These are phyloP conservation scores for Tyrophagus putrescentiae DNA, from an alignment of 1,140 invertebrate species.

Conservation along the genomic window DNA sequence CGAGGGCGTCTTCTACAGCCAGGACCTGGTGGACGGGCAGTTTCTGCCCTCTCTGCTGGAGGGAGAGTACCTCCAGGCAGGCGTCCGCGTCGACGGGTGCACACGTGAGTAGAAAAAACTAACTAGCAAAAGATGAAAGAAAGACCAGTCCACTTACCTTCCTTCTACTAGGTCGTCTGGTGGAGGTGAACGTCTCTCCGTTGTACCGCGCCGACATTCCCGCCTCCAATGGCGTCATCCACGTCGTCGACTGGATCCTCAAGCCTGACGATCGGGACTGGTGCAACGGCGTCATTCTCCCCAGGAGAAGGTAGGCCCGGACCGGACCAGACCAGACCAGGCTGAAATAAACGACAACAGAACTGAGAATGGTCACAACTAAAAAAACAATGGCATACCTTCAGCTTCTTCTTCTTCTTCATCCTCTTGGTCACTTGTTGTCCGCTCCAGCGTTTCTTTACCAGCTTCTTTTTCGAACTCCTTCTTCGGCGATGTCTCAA, in stretches of 20 bases:
- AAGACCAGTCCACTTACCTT: not conserved
- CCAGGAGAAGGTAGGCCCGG: constrained; percentile 15
- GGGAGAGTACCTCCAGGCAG: constrained; percentile 25
- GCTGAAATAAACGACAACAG: too few relatives aligned
- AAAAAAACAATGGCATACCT: too few relatives aligned
- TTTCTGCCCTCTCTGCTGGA: constrained; percentile 28
- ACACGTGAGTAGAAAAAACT: constrained; percentile 24
- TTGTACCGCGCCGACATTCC: constrained; percentile 37
- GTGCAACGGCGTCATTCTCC: constrained; percentile 25
- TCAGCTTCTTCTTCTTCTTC: too few relatives aligned
- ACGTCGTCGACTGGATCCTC: constrained; percentile 36
- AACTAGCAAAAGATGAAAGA: constrained; percentile 6
- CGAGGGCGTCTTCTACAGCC: constrained; percentile 27
- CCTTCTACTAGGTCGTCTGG: constrained; percentile 26
- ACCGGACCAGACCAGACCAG: too few relatives aligned
- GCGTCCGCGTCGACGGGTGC: constrained; percentile 29
- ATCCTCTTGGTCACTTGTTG: too few relatives aligned
- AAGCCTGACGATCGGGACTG: constrained; percentile 26
- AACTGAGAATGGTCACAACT: too few relatives aligned
- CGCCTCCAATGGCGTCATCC: constrained; percentile 43
- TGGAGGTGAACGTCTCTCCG: constrained; percentile 29
- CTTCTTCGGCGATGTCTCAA: too few relatives aligned
- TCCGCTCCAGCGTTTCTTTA: too few relatives aligned
- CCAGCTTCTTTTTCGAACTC: too few relatives aligned
- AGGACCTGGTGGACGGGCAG: constrained; percentile 29